A percentile compares a stretch with the other conserved stretches of the same genome.
These are phyloP conservation scores for Anadara kagoshimensis DNA, from an alignment of 1,140 invertebrate genomes.

Conservation along the genomic window DNA sequence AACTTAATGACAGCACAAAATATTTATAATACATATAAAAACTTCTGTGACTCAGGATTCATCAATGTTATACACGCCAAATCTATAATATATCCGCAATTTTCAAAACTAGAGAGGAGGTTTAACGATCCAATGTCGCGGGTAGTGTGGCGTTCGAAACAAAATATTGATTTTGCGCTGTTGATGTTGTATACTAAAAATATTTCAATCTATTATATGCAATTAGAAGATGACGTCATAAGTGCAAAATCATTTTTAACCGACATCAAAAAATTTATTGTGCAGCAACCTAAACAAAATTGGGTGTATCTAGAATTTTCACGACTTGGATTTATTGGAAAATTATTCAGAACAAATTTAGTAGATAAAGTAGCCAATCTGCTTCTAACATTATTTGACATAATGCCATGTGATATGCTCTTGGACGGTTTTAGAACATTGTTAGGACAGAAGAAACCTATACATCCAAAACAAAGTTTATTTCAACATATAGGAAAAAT, in stretches of 20 bases:
- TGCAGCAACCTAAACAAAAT: constrained; percentile 24
- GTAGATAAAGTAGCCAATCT: constrained; percentile 56
- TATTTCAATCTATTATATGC: constrained; percentile 70
- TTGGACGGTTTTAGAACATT: constrained; percentile 55
- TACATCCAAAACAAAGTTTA: constrained; percentile 50
- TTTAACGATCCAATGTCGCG: constrained; percentile 89
- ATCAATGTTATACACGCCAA: constrained; percentile 91
- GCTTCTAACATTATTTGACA: constrained; percentile 64
- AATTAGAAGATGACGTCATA: constrained; percentile 72
- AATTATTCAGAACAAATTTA: constrained; percentile 65
- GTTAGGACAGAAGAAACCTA: constrained; percentile 41
- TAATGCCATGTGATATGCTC: constrained; percentile 70
- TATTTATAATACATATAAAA: constrained; percentile 83
- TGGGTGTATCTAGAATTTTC: constrained; percentile 71
- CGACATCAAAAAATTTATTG: constrained; percentile 62
- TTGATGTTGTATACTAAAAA: constrained; percentile 67
- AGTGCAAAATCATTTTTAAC: constrained; percentile 45
- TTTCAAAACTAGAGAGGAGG: constrained; percentile 79
- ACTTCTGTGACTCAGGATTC: constrained; percentile 84
- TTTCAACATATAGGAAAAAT: constrained; percentile 71
- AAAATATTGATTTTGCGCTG: constrained; percentile 70
- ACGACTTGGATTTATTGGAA: constrained; percentile 69
- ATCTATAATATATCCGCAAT: constrained; percentile 88
- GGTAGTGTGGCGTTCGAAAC: constrained; percentile 77
- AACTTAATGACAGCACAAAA: constrained; percentile 67